Conservation (phyloP, 92 coral and sea anemone species). For the Heliopora coerulea region DNA sequence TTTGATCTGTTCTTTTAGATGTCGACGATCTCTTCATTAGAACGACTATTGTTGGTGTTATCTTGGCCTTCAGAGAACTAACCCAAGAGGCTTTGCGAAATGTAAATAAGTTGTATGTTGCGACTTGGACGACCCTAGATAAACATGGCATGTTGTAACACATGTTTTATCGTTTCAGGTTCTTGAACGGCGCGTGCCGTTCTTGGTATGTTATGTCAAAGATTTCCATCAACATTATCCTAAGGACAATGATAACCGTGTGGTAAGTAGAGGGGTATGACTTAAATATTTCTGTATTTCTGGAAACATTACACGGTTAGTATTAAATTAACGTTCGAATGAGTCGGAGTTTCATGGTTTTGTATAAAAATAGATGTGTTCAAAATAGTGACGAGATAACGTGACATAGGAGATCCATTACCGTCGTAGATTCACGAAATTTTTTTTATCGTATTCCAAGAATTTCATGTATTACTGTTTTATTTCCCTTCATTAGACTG, state of each 20-base stretch:
- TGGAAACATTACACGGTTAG: no score
- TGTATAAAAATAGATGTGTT: no score
- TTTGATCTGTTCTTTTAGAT: constrained; percentile 44
- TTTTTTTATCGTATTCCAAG: no score
- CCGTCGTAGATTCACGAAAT: no score
- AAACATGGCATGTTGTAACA: not conserved
- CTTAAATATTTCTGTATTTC: no score
- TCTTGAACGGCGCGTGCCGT: constrained; percentile 80
- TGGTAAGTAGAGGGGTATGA: no score
- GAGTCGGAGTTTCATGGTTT: no score
- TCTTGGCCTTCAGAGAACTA: constrained; percentile 77
- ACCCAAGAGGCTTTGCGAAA: constrained; percentile 81
- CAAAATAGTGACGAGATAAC: no score
- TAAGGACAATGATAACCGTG: constrained; percentile 67
- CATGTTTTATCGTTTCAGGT: constrained; percentile 42
- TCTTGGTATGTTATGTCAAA: constrained; percentile 72
- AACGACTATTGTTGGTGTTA: constrained; percentile 85
- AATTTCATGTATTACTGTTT: not conserved
- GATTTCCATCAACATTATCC: constrained; percentile 87
- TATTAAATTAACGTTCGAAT: no score
- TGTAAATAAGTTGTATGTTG: constrained; percentile 55
- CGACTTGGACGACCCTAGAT: not conserved
- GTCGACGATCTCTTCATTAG: constrained; percentile 78
- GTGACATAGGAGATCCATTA: no score
- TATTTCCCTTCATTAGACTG: constrained; percentile 36